Base-by-base conservation (phyloP, 1,140 invertebrate species). In the Drosophila nigromelanica region DNA sequence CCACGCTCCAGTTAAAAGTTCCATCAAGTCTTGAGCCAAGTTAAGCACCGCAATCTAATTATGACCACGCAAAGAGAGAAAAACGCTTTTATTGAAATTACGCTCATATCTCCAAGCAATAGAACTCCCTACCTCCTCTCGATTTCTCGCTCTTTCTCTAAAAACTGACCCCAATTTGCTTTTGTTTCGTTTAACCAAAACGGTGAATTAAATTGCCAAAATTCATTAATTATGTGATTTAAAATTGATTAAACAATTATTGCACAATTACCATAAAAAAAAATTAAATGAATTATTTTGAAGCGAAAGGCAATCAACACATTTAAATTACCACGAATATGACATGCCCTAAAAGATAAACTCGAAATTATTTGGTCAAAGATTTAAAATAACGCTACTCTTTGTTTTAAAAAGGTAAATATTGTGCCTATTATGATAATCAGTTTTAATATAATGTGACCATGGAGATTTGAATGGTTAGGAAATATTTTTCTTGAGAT, bases 1-100 rank as follows among this genome's bases (percentile, higher is more conserved):
- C 78, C 71, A 76, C 67, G 82, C 75, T 86, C 78, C 78, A 86
- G 60, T 86, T 87, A 63, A 33, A 86, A 73, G 69, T 61, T 48
- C 40, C 37, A 76, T 61, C 62, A 76, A 59, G 55, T 42, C 68
- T 51, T 58, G 30, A 54, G 39, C 27, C 56, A 58, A 48, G 66
- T 63, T 60, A 42, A 56, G n/a, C 54, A 39, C 24, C 15, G 8
- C 43, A 75, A 64, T 60, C 27, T 27, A 27, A 27, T 27, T 35
- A 8, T 35, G 45, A 37, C 40, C 56, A 40, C 33, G 15, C 3
- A 10, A 39, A 11, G 14, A 24, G 21, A 18, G 33, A 14, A 60
- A 68, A 27, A 60, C 56, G 24, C 51, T 71, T 64, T 52, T 69
- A 68, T 83, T 72, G 50, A 71, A 74, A 35, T 64, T 56, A 56